Evolutionary conservation across 1,140 invertebrate genomes (phyloP).

Genomic region (Heliconius congener): DNA sequence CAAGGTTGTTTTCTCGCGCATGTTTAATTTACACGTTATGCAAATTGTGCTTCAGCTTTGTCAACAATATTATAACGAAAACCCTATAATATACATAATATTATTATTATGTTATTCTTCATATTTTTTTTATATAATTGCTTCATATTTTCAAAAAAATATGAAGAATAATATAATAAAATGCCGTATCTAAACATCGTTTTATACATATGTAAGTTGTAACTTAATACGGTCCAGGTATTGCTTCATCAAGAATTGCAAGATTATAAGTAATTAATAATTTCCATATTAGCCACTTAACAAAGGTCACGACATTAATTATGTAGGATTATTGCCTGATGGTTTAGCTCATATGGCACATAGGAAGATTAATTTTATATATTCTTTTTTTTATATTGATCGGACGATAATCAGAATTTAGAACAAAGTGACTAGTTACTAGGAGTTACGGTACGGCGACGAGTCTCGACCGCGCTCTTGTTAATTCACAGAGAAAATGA

Average conservation of each 20-base stretch:
- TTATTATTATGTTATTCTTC: too few relatives aligned
- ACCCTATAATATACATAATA: neutral
- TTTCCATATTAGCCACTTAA: neutral
- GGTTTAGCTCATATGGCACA: too few relatives aligned
- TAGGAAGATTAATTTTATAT: too few relatives aligned
- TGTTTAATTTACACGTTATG: conserved; percentile 9
- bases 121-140: too few relatives aligned
- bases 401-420: too few relatives aligned
- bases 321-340: neutral
- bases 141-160: neutral
- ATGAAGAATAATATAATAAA: neutral
- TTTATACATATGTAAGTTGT: neutral
- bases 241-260: neutral
- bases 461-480: too few relatives aligned
- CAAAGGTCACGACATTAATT: neutral
- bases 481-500: too few relatives aligned
- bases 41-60: neutral
- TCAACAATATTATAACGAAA: neutral
- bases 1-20: conserved; percentile 10
- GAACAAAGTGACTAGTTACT: too few relatives aligned
- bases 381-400: too few relatives aligned
- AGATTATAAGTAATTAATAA: neutral
- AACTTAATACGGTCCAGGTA: neutral
- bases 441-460: too few relatives aligned
- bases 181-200: neutral